Percentiles rank a stretch among this genome's conserved stretches.
Evolutionary conservation across 2,888 invertebrate species (phyloP).

Genomic region (Mimas tiliae): DNA sequence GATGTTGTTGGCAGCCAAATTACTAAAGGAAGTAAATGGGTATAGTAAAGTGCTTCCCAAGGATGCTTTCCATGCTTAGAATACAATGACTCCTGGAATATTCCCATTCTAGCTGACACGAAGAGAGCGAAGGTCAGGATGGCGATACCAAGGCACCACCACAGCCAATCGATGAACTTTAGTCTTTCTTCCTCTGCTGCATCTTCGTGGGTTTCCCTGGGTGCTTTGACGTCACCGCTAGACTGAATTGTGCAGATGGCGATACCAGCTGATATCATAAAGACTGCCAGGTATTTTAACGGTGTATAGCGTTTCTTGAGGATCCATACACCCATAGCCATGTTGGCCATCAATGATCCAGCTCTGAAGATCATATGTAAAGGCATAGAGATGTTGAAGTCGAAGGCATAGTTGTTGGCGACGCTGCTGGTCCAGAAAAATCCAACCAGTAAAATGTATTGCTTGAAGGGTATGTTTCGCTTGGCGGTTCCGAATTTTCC

Average conservation of each 20-base stretch:
- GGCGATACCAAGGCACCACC: slow-evolving; percentile 89
- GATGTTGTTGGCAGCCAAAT: slow-evolving; percentile 91
- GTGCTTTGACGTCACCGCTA: slow-evolving; percentile 87
- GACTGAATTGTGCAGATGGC: slow-evolving; percentile 95
- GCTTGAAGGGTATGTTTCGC: slow-evolving; percentile 90
- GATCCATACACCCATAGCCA: slow-evolving; percentile 96
- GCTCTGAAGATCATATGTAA: slow-evolving; percentile 99
- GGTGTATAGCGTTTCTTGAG: slow-evolving; percentile 92
- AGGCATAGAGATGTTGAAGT: slow-evolving; percentile 98
- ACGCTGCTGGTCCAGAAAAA: slow-evolving; percentile 97
- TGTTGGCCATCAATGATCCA: slow-evolving; percentile 97
- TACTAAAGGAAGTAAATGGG: slow-evolving; percentile 96
- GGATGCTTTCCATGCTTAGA: slow-evolving; percentile 95
- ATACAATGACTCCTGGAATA: slow-evolving; percentile 96
- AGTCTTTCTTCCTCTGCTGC: slow-evolving; percentile 70
- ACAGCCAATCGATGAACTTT: slow-evolving; percentile 80
- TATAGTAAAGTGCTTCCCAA: slow-evolving; percentile 93
- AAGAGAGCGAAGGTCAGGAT: slow-evolving; percentile 95
- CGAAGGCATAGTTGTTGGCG: slow-evolving; percentile 97
- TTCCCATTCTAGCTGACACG: slow-evolving; percentile 97
- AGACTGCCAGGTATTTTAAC: slow-evolving; percentile 95
- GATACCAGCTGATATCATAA: slow-evolving; percentile 97
- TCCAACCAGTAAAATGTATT: slow-evolving; percentile 92
- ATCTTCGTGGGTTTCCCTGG: slow-evolving; percentile 72
- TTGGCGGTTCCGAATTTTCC: slow-evolving; percentile 92